Conservation (phyloP, 2,888 invertebrate genomes). For the Coelinius sp. region DNA sequence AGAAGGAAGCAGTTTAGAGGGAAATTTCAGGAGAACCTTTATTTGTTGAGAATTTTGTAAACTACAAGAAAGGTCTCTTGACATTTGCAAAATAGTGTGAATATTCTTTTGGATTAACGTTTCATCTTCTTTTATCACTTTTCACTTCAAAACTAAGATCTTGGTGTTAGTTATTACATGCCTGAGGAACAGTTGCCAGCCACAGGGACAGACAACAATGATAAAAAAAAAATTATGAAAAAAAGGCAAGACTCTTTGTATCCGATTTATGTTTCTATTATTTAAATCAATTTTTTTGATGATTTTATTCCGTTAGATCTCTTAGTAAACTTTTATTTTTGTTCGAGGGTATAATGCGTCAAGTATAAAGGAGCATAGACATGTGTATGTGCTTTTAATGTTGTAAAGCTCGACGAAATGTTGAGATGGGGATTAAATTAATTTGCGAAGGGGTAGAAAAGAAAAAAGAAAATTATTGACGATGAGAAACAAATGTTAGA, state of each 20-base stretch:
- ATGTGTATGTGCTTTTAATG: constrained; percentile 27
- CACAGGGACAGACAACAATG: constrained; percentile 2
- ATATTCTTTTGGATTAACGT: background rate
- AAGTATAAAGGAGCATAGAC: constrained; percentile 15
- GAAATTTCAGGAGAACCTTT: too few species aligned
- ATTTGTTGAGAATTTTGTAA: background rate
- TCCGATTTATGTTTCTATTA: background rate
- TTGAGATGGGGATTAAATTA: constrained; percentile 4
- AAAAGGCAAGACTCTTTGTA: background rate
- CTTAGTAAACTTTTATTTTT: background rate
- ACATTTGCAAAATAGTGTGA: background rate
- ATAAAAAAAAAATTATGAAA: background rate
- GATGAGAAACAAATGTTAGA: constrained; percentile 50
- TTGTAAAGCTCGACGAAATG: constrained; percentile 9
- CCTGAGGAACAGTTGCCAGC: constrained; percentile 18
- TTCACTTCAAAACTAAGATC: background rate
- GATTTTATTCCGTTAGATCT: background rate
- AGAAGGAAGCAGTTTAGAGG: too few species aligned
- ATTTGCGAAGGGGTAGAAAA: background rate
- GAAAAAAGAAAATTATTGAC: constrained; percentile 5
- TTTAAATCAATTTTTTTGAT: background rate
- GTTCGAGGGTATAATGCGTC: background rate
- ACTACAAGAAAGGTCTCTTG: background rate
- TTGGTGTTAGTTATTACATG: background rate
- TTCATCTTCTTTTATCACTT: background rate